A percentile compares a stretch with the other conserved stretches of the same genome.
phyloP scores from a whole-genome alignment of 2,113 vertebrate species.

The Odontophorus gujanensis region DNA sequence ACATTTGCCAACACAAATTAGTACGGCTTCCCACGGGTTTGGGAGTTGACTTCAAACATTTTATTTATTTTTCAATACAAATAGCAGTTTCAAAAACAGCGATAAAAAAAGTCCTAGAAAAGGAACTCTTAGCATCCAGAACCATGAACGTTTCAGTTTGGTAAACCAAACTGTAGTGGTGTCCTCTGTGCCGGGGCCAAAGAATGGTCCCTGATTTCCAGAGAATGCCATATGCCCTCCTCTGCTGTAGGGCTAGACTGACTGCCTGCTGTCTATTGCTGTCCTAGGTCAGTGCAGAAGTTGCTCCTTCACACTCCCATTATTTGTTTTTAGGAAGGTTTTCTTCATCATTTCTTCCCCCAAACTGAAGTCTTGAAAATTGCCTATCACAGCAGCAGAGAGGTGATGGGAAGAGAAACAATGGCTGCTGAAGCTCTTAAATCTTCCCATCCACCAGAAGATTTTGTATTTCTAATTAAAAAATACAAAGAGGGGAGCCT shows the following conservation, averaged over 20 bases:
- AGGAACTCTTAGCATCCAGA: neutral
- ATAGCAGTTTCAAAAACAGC: neutral
- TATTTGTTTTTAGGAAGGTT: neutral
- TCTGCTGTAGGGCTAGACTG: neutral
- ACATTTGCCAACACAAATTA: neutral
- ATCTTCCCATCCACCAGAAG: neutral
- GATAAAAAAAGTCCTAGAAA: neutral
- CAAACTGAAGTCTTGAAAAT: neutral
- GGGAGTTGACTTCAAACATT: neutral
- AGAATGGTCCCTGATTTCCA: neutral
- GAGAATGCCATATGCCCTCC: neutral
- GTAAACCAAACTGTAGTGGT: neutral
- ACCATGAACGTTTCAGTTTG: neutral
- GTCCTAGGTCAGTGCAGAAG: neutral
- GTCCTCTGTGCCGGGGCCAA: neutral
- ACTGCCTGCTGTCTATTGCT: neutral
- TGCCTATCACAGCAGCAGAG: neutral
- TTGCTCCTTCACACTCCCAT: neutral
- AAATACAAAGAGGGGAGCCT: neutral
- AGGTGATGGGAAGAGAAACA: neutral
- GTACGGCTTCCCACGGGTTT: neutral
- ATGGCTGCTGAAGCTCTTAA: neutral
- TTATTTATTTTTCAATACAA: neutral
- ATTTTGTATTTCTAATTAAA: neutral
- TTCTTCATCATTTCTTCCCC: neutral